phyloP scores from a whole-genome alignment of 2,797 vertebrate genomes.

The Eulemur coronatus region DNA sequence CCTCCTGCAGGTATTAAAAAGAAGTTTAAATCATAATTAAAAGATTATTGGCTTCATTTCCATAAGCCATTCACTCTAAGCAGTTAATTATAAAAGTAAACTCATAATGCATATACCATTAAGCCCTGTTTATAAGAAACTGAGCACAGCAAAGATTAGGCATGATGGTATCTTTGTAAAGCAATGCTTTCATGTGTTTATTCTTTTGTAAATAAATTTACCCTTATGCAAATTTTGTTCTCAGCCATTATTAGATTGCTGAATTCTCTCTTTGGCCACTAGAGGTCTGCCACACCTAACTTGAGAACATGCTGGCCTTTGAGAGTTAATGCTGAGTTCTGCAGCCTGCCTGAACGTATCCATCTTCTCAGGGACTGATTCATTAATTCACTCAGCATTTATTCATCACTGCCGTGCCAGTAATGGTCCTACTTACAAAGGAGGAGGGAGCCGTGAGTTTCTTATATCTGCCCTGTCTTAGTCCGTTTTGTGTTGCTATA shows the following conservation, averaged over 20 bases:
- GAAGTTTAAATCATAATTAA: conserved; percentile 32
- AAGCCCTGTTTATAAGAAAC: conserved; percentile 6
- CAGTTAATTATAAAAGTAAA: conserved; percentile 29
- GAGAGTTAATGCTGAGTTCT: no score
- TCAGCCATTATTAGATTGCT: not conserved
- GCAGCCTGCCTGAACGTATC: not conserved
- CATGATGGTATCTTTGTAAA: not conserved
- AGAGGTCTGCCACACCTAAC: conserved; percentile 54
- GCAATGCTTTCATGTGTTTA: not conserved
- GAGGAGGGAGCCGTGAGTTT: not conserved
- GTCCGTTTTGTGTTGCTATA: not conserved
- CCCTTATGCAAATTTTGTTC: not conserved
- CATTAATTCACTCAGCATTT: not conserved
- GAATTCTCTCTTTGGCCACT: conserved; percentile 62
- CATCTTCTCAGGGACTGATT: not conserved
- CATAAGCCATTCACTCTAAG: not conserved
- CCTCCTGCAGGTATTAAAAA: not conserved
- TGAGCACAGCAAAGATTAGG: not conserved
- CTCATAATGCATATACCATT: not conserved
- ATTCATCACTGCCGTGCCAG: not conserved
- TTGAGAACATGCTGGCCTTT: not conserved
- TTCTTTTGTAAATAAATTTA: not conserved
- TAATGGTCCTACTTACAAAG: not conserved
- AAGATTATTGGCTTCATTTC: conserved; percentile 41
- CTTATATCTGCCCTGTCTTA: not conserved